Percentiles rank a stretch among this genome's conserved stretches.
Evolutionary conservation across 2,113 vertebrate genomes (phyloP).

Genomic region (Ancistrus triradiatus): DNA sequence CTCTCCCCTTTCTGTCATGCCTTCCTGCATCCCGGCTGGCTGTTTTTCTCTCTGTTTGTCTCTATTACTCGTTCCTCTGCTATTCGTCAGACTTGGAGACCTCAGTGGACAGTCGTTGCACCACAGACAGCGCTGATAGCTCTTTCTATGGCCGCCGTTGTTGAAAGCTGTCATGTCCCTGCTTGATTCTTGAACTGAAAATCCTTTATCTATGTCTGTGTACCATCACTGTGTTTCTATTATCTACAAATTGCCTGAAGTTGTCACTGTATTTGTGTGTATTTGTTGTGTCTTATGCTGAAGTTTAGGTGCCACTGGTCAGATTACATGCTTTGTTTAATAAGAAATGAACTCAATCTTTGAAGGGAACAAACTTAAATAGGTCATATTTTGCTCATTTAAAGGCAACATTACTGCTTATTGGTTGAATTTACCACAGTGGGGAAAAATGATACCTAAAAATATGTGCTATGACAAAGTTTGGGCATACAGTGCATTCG

Average conservation of each 20-base stretch:
- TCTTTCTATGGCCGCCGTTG: conserved; percentile 56
- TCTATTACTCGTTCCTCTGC: not conserved
- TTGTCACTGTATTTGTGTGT: conserved; percentile 1
- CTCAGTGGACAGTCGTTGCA: conserved; percentile 76
- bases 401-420: too few species aligned
- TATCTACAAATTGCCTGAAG: conserved; percentile 2
- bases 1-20: not conserved
- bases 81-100: conserved; percentile 73
- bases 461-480: too few species aligned
- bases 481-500: too few species aligned
- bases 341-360: too few species aligned
- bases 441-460: too few species aligned
- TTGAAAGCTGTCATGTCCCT: conserved; percentile 39
- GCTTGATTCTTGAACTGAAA: conserved; percentile 32
- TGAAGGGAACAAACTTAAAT: too few species aligned
- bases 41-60: conserved; percentile 43
- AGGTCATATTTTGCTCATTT: too few species aligned
- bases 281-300: too few species aligned
- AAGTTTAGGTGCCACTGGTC: too few species aligned
- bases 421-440: too few species aligned
- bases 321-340: too few species aligned
- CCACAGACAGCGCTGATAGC: conserved; percentile 74
- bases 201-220: not conserved
- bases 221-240: not conserved
- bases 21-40: not conserved